Evolutionary conservation across 2,888 invertebrate species (phyloP), one percentile per base, ranked within the genome.

Genomic region (Parelbella ahira): DNA sequence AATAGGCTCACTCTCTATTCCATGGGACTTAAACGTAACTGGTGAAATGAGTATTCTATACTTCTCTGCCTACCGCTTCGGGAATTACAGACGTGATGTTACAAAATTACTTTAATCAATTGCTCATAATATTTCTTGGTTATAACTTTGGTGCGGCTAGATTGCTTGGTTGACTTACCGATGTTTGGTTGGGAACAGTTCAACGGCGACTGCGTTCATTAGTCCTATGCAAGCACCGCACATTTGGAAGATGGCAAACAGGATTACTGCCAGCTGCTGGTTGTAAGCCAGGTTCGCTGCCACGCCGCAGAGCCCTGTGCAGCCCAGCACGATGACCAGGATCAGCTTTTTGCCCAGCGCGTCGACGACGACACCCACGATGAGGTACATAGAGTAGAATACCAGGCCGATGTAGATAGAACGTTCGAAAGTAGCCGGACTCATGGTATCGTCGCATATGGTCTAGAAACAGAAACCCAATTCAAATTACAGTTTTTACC

Each of bases 361-460:
- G 64, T 86, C 86, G 0, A 87, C 91, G 0, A 92, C 74, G 61
- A 89, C 89, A 5, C 93, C 91, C 8, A 92, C 91, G 10, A 90
- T 55, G 18, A 92, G 59, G 65, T 92, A 93, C 60, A 91, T 90
- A 0, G 91, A 58, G 11, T 92, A 86, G 58, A 93, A 92, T 2
- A 90, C 89, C 0, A 88, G 78, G 0, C 93, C 93, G 54, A 93
- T 91, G 47, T 89, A 87, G 48, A 93, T 87, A 30, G 93, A 90
- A 30, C 90, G 90, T 54, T 89, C 75, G 60, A 93, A 93, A 1
- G 93, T 91, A 0, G 78, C 75, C 0, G 88, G 72, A 59, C 92
- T 91, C 48, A 92, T 88, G 0, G 80, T 74, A 18, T 88, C 82
- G 13, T 78, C 72, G 55, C 92, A 93, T 11, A 63, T 49, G 4